Conservation (phyloP, 92 coral and sea anemone species). For the Meandrina meandrites region DNA sequence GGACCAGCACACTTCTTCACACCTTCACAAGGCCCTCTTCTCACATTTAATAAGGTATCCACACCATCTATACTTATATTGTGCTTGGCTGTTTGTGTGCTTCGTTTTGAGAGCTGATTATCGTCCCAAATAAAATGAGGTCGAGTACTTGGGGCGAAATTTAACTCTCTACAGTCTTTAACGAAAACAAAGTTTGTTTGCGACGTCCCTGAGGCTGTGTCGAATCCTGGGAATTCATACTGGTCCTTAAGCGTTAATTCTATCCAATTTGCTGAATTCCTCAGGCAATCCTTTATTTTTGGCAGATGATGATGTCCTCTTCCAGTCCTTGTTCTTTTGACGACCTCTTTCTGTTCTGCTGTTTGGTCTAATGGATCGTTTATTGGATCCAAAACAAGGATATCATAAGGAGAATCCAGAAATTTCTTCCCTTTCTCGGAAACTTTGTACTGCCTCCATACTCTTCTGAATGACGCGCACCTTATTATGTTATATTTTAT, state of each 20-base stretch:
- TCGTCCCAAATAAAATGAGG: slow-evolving; percentile 59
- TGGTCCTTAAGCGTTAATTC: slow-evolving; percentile 33
- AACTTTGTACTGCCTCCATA: slow-evolving; percentile 46
- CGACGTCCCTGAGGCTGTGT: slow-evolving; percentile 6
- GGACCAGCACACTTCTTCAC: slow-evolving; percentile 48
- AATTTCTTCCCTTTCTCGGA: slow-evolving; percentile 47
- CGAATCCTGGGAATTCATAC: slow-evolving; percentile 70
- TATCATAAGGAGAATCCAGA: slow-evolving; percentile 33
- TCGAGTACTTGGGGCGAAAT: slow-evolving; percentile 27
- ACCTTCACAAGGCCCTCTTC: slow-evolving; percentile 62
- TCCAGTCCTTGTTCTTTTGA: slow-evolving; percentile 23
- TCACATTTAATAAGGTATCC: slow-evolving; percentile 30
- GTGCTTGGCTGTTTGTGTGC: slow-evolving; percentile 47
- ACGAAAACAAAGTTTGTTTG: slow-evolving; percentile 3
- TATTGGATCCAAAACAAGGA: slow-evolving; percentile 31
- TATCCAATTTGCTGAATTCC: slow-evolving; percentile 25
- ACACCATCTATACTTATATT: slow-evolving; percentile 19
- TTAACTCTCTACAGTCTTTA: slow-evolving; percentile 15
- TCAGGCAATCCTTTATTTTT: slow-evolving; percentile 39
- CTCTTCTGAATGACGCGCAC: slow-evolving; percentile 43
- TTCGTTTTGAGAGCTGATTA: slow-evolving; percentile 50
- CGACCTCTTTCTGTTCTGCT: slow-evolving; percentile 10
- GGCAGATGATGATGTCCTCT: slow-evolving; percentile 64
- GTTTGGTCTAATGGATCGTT: slow-evolving; percentile 25
- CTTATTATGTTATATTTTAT: slow-evolving; percentile 40